A percentile compares a stretch with the other conserved stretches of the same genome.
Conservation (phyloP, 2,113 vertebrate species). For the Galeopterus variegatus region DNA sequence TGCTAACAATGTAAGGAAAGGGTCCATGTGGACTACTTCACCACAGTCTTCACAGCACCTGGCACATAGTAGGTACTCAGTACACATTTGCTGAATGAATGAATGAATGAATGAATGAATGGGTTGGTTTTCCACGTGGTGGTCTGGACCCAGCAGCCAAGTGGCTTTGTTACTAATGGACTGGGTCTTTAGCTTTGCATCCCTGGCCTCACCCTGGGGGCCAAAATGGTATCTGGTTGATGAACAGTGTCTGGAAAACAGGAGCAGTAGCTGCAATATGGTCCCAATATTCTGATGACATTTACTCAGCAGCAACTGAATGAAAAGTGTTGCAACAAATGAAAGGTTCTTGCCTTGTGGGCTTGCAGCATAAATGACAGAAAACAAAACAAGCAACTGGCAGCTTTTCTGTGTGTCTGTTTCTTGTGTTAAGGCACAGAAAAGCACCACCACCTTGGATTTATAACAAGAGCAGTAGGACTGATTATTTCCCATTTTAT, state of each 20-base stretch:
- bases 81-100: conserved; percentile 24
- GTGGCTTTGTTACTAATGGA: conserved; percentile 1
- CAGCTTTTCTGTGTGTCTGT: conserved; percentile 1
- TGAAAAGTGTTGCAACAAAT: conserved; percentile 34
- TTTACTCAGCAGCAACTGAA: conserved; percentile 44
- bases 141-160: conserved; percentile 11
- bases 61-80: background rate
- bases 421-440: background rate
- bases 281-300: conserved; percentile 62
- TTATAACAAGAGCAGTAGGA: conserved; percentile 40
- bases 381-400: conserved; percentile 61
- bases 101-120: background rate
- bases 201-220: background rate
- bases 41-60: background rate
- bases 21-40: background rate
- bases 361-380: conserved; percentile 41
- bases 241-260: conserved; percentile 45
- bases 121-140: background rate
- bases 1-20: background rate
- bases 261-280: background rate
- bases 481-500: conserved; percentile 45
- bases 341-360: conserved; percentile 63
- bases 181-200: conserved; percentile 3
- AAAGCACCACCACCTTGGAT: conserved; percentile 1
- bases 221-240: conserved; percentile 11